These are phyloP conservation scores for Rachycentron canadum DNA, from an alignment of 2,797 vertebrate species.

Conservation along the genomic window DNA sequence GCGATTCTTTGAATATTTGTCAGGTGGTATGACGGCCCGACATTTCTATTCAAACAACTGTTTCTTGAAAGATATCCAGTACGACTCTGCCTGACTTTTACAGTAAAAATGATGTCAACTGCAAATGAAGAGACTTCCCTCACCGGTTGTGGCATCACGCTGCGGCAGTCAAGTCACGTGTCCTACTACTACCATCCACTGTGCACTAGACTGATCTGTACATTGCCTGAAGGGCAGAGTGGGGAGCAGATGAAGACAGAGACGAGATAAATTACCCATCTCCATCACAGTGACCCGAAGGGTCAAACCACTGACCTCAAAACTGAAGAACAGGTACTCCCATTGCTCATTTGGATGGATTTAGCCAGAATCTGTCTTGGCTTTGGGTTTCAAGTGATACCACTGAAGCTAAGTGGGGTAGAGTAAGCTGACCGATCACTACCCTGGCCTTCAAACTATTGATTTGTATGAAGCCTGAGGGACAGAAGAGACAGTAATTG, in stretches of 20 bases:
- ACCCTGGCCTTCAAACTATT: conserved; percentile 56
- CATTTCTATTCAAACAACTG: neutral
- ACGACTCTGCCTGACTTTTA: neutral
- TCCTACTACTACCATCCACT: neutral
- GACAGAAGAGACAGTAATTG: conserved; percentile 46
- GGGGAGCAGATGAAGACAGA: conserved; percentile 25
- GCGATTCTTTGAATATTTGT: neutral
- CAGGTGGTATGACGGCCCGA: neutral
- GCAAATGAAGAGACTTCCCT: neutral
- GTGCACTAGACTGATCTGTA: conserved; percentile 29
- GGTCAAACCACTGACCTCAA: conserved; percentile 50
- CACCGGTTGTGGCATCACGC: neutral
- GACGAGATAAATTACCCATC: conserved; percentile 28
- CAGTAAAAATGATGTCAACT: neutral
- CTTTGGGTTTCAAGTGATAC: conserved; percentile 31
- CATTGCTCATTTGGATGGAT: conserved; percentile 54
- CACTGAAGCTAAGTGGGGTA: conserved; percentile 22
- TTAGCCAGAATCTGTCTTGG: conserved; percentile 37
- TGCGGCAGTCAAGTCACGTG: conserved; percentile 1
- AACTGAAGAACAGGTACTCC: conserved; percentile 12
- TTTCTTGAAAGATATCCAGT: neutral
- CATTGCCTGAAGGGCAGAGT: conserved; percentile 38
- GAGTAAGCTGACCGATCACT: conserved; percentile 28
- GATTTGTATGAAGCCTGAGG: conserved; percentile 56
- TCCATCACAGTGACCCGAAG: conserved; percentile 49